These are phyloP conservation scores for Sparus aurata DNA, from an alignment of 2,797 vertebrate genomes.

Conservation along the genomic window DNA sequence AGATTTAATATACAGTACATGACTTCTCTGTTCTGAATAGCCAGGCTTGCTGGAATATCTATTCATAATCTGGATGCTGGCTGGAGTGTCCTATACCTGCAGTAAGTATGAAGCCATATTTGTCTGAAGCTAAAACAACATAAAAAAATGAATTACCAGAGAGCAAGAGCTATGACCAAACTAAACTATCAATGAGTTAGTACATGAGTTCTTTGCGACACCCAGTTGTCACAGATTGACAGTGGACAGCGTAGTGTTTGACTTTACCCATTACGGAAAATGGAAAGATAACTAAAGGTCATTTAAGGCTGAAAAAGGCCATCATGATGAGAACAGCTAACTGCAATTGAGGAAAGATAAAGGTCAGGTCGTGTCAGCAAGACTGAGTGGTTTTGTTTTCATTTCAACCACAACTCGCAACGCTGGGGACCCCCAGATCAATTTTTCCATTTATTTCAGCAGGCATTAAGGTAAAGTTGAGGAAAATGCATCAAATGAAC, in stretches of 20 bases:
- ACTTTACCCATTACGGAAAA: constrained; percentile 8
- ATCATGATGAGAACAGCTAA: constrained; percentile 24
- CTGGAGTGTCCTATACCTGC: constrained; percentile 14
- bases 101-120: constrained; percentile 6
- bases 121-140: neutral
- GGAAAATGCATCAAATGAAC: constrained; percentile 25
- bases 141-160: constrained; percentile 14
- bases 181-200: neutral
- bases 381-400: constrained; percentile 16
- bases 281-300: constrained; percentile 52
- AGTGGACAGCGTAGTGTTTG: constrained; percentile 18
- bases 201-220: constrained; percentile 2
- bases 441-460: constrained; percentile 25
- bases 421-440: neutral
- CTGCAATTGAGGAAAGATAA: constrained; percentile 40
- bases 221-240: constrained; percentile 17
- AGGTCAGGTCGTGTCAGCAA: constrained; percentile 47
- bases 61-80: constrained; percentile 42
- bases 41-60: constrained; percentile 35
- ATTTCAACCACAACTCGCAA: constrained; percentile 5
- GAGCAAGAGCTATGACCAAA: neutral
- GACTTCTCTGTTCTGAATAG: constrained; percentile 22
- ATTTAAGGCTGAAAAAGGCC: constrained; percentile 32
- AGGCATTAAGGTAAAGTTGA: neutral
- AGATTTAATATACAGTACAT: constrained; percentile 27